phyloP scores from a whole-genome alignment of 2,888 invertebrate genomes.

The Drosophila meridiana region DNA sequence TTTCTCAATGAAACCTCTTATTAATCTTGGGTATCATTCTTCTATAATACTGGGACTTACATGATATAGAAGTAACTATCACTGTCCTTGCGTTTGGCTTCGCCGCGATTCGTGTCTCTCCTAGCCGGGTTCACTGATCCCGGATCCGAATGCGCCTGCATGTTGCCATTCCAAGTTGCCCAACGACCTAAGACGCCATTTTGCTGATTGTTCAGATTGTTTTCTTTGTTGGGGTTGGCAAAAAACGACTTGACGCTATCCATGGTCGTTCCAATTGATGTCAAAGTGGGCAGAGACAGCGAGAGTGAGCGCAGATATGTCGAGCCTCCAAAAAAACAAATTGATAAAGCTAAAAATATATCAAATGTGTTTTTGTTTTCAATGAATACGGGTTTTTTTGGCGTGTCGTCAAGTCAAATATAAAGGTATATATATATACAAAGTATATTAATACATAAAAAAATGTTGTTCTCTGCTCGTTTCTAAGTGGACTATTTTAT shows the following conservation, averaged over 20 bases:
- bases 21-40: too few species aligned
- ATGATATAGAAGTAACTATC: slow-evolving; percentile 84
- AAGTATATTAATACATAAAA: slow-evolving; percentile 26
- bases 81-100: slow-evolving; percentile 80
- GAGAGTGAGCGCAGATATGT: slow-evolving; percentile 32
- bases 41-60: slow-evolving; percentile 66
- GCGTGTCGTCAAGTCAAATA: slow-evolving; percentile 46
- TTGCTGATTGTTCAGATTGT: slow-evolving; percentile 63
- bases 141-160: slow-evolving; percentile 53
- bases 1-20: neutral
- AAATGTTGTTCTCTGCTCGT: slow-evolving; percentile 35
- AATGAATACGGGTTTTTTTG: slow-evolving; percentile 27
- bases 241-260: slow-evolving; percentile 82
- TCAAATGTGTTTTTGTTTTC: slow-evolving; percentile 36
- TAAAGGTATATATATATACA: slow-evolving; percentile 2
- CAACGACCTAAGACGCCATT: slow-evolving; percentile 59
- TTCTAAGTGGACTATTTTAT: slow-evolving; percentile 44
- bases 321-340: slow-evolving; percentile 68
- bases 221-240: slow-evolving; percentile 69
- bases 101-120: slow-evolving; percentile 61
- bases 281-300: neutral
- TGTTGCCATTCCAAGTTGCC: slow-evolving; percentile 60
- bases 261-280: slow-evolving; percentile 51
- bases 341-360: slow-evolving; percentile 72
- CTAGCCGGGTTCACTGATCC: slow-evolving; percentile 56